Evolutionary conservation across 2,113 vertebrate species (phyloP).

Genomic region (Thunnus thynnus): DNA sequence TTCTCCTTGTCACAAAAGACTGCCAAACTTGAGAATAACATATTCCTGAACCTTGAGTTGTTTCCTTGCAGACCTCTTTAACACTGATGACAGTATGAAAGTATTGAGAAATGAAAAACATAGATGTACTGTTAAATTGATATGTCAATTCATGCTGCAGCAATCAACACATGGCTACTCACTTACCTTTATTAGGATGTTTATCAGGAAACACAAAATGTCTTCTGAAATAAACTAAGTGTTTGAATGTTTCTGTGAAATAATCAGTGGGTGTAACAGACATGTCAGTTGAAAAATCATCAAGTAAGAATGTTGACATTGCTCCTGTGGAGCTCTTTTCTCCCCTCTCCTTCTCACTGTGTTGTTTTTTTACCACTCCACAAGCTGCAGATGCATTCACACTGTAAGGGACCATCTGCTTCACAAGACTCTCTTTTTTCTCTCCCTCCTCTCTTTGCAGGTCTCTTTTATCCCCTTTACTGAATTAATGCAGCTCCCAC

Average conservation of each 20-base stretch:
- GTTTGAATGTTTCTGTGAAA: constrained; percentile 21
- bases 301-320: constrained; percentile 1
- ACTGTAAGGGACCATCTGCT: constrained; percentile 64
- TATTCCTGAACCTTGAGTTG: not conserved
- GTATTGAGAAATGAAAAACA: constrained; percentile 4
- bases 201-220: not conserved
- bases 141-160: not conserved
- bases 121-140: not conserved
- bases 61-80: constrained; percentile 33
- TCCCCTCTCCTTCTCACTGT: not conserved
- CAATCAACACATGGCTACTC: not conserved
- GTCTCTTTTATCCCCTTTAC: constrained; percentile 62
- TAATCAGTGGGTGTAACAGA: not conserved
- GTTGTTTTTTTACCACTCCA: constrained; percentile 27
- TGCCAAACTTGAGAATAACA: constrained; percentile 44
- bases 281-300: constrained; percentile 28
- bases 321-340: constrained; percentile 3
- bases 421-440: constrained; percentile 40
- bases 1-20: constrained; percentile 31
- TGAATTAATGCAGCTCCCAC: constrained; percentile 58
- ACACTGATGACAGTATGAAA: constrained; percentile 2
- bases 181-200: not conserved
- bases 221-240: not conserved
- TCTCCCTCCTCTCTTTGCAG: constrained; percentile 46
- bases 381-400: constrained; percentile 40